A percentile compares a stretch with the other conserved stretches of the same genome.
Evolutionary conservation across 1,140 invertebrate species (phyloP).

Genomic region (Meteorus sp.): DNA sequence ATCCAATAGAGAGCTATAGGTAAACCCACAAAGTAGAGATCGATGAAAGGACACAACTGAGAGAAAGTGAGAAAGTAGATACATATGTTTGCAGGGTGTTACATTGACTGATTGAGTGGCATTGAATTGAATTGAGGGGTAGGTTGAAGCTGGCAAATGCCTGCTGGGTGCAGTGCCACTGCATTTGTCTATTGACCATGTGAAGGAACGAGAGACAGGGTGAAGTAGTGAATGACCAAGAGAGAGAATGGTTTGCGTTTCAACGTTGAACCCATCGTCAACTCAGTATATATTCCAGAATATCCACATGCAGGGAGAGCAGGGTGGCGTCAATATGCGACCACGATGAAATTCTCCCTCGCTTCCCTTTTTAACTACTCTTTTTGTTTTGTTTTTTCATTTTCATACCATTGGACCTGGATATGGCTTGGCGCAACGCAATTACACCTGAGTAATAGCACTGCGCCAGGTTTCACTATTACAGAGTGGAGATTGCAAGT

Average conservation of each 20-base stretch:
- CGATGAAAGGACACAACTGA: background rate
- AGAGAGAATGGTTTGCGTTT: background rate
- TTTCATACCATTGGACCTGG: constrained; percentile 27
- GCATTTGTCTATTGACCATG: no score
- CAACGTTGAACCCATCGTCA: constrained; percentile 3
- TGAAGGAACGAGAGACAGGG: no score
- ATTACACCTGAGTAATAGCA: constrained; percentile 52
- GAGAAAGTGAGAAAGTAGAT: constrained; percentile 11
- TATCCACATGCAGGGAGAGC: no score
- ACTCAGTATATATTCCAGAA: no score
- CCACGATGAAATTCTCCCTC: constrained; percentile 14
- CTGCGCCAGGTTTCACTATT: constrained; percentile 31
- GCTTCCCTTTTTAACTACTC: constrained; percentile 6
- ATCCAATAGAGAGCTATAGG: background rate
- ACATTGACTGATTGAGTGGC: constrained; percentile 59
- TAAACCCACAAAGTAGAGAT: background rate
- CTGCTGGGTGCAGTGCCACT: constrained; percentile 28
- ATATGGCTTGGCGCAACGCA: constrained; percentile 36
- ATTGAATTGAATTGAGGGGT: constrained; percentile 56
- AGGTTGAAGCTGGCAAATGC: constrained; percentile 48
- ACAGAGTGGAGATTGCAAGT: constrained; percentile 32
- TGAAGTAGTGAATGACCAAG: background rate
- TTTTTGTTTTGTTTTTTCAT: no score
- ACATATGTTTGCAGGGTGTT: constrained; percentile 38
- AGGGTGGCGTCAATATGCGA: no score